Evolutionary conservation across 2,113 vertebrate species (phyloP), one percentile per base, ranked within the genome.

Genomic region (Salvelinus sp.): DNA sequence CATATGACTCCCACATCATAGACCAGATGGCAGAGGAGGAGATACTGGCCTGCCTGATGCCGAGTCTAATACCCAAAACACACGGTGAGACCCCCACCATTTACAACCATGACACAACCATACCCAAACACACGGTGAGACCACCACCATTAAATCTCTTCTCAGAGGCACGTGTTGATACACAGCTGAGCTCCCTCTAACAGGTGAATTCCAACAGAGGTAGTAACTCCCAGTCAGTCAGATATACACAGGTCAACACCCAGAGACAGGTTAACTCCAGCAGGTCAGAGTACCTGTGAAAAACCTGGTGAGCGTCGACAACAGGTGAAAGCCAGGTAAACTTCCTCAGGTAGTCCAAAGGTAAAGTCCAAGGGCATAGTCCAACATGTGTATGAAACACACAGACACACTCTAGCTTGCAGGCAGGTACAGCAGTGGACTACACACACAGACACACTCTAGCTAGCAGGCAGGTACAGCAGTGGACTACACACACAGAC

Each of bases 1-100:
- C 95, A 2, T 95, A 93, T 2, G 89, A 97, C 60, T 93, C 94
- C 80, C 91, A 95, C 1, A 86, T 93, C 16, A 94, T 95, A 74
- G 95, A 94, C 47, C 95, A 95, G 90, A 94, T 95, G 81, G 91
- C 81, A 0, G 95, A 97, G 2, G 96, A 98, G 77, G 96, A 97
- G 81, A 88, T 96, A 73, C 91, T 98, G 83, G 94, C 94, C 80
- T 94, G 88, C 10, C 88, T 97, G 86, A 96, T 94, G 80, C 92
- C 66, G 92, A 92, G 90, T 94, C 94, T 87, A 94, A 94, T 90
- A 71, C 95, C 95, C 69, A 91, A 33, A 6, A 6, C 33, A 33
- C 33, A 30, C 65, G 10, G 13, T 14, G 14, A 18, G 12, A 60
- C 20, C 33, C 6, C 33, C 6, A 60, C 57, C n/a, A 60, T 50